Base-by-base conservation (phyloP, 2,888 invertebrate species). In the Pristionchus japonicus region DNA sequence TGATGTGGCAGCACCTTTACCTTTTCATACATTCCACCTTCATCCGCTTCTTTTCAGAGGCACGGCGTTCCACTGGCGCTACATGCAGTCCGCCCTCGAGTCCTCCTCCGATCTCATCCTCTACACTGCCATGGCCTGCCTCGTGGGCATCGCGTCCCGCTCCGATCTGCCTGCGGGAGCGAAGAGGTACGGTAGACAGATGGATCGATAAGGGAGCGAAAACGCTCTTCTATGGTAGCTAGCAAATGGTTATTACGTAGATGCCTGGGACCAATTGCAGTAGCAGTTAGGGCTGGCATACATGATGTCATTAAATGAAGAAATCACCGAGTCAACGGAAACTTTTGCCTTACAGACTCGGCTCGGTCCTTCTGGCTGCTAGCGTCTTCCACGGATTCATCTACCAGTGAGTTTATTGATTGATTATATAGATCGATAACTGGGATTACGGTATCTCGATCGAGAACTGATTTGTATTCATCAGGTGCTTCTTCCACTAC, bases 11-110 rank as follows among this genome's bases (percentile, higher is more conserved):
- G n/a, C n/a, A n/a, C n/a, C n/a, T n/a, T n/a, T n/a, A n/a, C n/a
- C n/a, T n/a, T n/a, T n/a, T n/a, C n/a, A n/a, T n/a, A n/a, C n/a
- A 61, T 61, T 20, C 31, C 70, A 31, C 6, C 70, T 20, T 31
- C 34, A 70, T 70, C 34, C 17, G 4, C 70, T 7, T 37, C 27
- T 64, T 40, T 61, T 6, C 84, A 96, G 98, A 92, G 98, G 98
- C 17, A 96, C 98, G 0, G 99, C 99, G 95, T 99, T 99, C 95
- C 97, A 97, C 94, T 99, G 99, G 99, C 96, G 97, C 93, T 98
- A 98, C 95, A 97, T 98, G 93, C 98, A 97, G 94, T 97, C 97
- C 95, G 97, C 98, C 95, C 96, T 98, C 34, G 98, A 98, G 95
- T 97, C 98, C 17, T 98, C 98, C 95, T 97, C 98, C 91, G 96